Base-by-base conservation (phyloP, 1,140 invertebrate genomes). In the Drosophila persimilis region DNA sequence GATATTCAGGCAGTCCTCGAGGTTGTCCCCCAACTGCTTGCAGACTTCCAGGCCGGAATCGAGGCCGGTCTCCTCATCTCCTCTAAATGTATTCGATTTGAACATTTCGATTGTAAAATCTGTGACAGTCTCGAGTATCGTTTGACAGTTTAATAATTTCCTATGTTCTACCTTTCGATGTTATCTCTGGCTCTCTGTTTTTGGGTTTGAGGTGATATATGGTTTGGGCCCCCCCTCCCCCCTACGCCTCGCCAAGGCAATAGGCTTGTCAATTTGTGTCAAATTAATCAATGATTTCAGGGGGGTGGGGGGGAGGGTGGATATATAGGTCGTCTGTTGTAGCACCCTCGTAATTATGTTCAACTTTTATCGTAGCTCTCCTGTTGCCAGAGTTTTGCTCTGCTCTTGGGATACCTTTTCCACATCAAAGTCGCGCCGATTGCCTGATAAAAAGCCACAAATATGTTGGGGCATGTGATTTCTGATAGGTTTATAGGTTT, bases 241-340 rank as follows among this genome's bases (percentile, higher is more conserved):
- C 31, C 31, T 0, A 1, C 35, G 11, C 35, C 11, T 39, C 35
- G 1, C 35, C 11, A 13, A 13, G 45, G 39, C 39, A 56, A 54
- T 41, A 74, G 72, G 73, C 76, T 73, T 78, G 76, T 78, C 76
- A 73, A 76, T 78, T 78, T 78, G 73, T 76, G 76, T 78, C 76
- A 78, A 72, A 78, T 78, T 78, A 78, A 78, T 62, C 73, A 61
- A 62, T 31, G 48, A n/a, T 50, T 35, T 26, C 7, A 41, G 31
- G 35, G 35, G 24, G 0, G 17, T 15, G 15, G 15, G 15, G 15
- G 17, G 17, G 17, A 5, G 22, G 6, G 17, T 56, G 24, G 41
- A 59, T 48, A 59, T 59, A n/a, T 26, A 35, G 50, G 24, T n/a
- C 50, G 50, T 35, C 29, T 17, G 1, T 17, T 35, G n/a, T 35